Evolutionary conservation across 2,797 vertebrate species (phyloP).

Genomic region (Gadopsis bispinosus): DNA sequence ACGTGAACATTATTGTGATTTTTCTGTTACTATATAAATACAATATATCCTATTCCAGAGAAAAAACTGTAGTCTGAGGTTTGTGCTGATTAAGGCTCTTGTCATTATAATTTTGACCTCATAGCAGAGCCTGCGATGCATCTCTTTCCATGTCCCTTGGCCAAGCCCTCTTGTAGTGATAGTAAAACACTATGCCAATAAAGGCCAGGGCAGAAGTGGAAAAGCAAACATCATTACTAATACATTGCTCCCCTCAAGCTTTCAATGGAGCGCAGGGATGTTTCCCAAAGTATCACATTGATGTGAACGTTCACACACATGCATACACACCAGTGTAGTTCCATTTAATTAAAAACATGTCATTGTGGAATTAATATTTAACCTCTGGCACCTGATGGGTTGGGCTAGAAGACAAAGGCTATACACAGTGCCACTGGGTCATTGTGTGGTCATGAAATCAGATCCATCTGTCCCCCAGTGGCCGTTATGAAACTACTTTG

Average conservation of each 20-base stretch:
- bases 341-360: conserved; percentile 86
- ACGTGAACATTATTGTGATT: neutral
- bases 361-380: conserved; percentile 88
- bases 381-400: conserved; percentile 83
- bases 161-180: conserved; percentile 76
- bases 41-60: too few relatives aligned
- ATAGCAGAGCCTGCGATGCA: conserved; percentile 33
- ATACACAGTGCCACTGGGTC: conserved; percentile 64
- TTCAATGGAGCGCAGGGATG: conserved; percentile 76
- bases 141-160: conserved; percentile 68
- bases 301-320: conserved; percentile 76
- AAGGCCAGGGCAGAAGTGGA: conserved; percentile 78
- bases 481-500: conserved; percentile 69
- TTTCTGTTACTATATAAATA: neutral
- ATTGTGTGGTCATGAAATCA: conserved; percentile 83
- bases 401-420: conserved; percentile 73
- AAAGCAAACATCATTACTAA: conserved; percentile 87
- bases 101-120: conserved; percentile 60
- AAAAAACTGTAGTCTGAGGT: neutral
- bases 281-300: conserved; percentile 82
- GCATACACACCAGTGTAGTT: conserved; percentile 64
- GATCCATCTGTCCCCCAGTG: conserved; percentile 68
- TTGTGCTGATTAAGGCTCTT: conserved; percentile 35
- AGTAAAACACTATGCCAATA: conserved; percentile 78
- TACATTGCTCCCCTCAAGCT: conserved; percentile 79